phyloP scores from a whole-genome alignment of 1,140 invertebrate genomes.

The Lordiphosa clarofinis region DNA sequence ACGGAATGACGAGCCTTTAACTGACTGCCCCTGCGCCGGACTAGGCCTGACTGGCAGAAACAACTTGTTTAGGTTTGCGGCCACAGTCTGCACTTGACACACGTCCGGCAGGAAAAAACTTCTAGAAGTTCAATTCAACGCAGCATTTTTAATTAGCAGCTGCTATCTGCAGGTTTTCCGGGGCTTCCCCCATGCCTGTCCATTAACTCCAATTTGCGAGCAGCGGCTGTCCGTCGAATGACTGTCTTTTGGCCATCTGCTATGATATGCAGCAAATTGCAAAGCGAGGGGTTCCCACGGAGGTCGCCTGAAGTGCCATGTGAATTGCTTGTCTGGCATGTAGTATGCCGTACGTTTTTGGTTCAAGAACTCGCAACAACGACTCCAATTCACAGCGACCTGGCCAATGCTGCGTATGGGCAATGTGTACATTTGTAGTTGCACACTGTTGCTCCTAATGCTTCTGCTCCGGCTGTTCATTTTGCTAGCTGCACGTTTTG shows the following conservation, averaged over 20 bases:
- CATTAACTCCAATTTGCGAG: slow-evolving; percentile 49
- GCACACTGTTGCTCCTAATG: slow-evolving; percentile 15
- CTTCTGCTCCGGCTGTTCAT: slow-evolving; percentile 42
- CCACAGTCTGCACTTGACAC: slow-evolving; percentile 33
- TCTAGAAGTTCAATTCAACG: slow-evolving; percentile 32
- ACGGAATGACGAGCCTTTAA: slow-evolving; percentile 74
- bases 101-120: slow-evolving; percentile 7
- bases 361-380: slow-evolving; percentile 36
- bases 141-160: slow-evolving; percentile 62
- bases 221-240: neutral
- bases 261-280: slow-evolving; percentile 69
- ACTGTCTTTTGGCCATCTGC: slow-evolving; percentile 18
- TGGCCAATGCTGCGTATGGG: slow-evolving; percentile 69
- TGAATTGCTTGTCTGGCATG: slow-evolving; percentile 70
- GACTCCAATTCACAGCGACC: slow-evolving; percentile 22
- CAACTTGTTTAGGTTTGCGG: slow-evolving; percentile 58
- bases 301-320: slow-evolving; percentile 50
- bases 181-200: neutral
- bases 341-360: slow-evolving; percentile 23
- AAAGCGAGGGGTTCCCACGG: slow-evolving; percentile 25
- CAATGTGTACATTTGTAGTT: slow-evolving; percentile 46
- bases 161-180: slow-evolving; percentile 7
- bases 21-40: slow-evolving; percentile 38
- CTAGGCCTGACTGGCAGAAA: slow-evolving; percentile 17
- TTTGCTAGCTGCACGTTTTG: slow-evolving; percentile 36